Conservation (phyloP, 2,113 vertebrate species). For the Petromus typicus region DNA sequence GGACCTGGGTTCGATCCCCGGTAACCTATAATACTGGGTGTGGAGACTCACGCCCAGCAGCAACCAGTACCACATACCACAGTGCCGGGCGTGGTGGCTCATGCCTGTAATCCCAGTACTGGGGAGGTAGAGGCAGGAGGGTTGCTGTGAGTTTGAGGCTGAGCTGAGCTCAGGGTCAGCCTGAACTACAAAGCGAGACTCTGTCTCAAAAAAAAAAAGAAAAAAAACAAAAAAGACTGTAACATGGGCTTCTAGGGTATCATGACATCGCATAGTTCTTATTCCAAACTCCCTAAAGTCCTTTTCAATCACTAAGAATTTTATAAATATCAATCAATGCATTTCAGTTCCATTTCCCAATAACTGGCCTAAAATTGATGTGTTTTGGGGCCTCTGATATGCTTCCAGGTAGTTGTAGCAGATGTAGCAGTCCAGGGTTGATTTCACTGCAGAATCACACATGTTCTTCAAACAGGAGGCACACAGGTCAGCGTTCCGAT, state of each 20-base stretch:
- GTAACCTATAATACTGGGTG: too few species aligned
- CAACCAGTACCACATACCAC: too few species aligned
- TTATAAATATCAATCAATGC: conserved; percentile 2
- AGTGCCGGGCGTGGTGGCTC: too few species aligned
- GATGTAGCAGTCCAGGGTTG: not conserved
- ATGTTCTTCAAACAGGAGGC: not conserved
- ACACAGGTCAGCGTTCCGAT: not conserved
- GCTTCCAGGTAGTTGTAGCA: not conserved
- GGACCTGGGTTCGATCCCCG: too few species aligned
- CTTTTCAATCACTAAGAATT: not conserved
- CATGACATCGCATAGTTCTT: not conserved
- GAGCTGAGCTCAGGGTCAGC: too few species aligned
- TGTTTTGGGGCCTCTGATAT: not conserved
- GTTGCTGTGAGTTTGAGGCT: too few species aligned
- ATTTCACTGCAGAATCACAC: not conserved
- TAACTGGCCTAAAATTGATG: not conserved
- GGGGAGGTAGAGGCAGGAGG: too few species aligned
- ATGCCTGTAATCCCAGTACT: too few species aligned
- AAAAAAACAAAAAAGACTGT: too few species aligned
- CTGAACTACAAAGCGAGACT: too few species aligned
- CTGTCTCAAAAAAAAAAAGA: too few species aligned
- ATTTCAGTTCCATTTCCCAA: conserved; percentile 5
- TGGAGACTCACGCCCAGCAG: too few species aligned
- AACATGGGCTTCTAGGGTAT: not conserved
- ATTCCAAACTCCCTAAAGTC: not conserved